A percentile compares a stretch with the other conserved stretches of the same genome.
Conservation (phyloP, 2,113 vertebrate species). For the Protomyctophum bolini region DNA sequence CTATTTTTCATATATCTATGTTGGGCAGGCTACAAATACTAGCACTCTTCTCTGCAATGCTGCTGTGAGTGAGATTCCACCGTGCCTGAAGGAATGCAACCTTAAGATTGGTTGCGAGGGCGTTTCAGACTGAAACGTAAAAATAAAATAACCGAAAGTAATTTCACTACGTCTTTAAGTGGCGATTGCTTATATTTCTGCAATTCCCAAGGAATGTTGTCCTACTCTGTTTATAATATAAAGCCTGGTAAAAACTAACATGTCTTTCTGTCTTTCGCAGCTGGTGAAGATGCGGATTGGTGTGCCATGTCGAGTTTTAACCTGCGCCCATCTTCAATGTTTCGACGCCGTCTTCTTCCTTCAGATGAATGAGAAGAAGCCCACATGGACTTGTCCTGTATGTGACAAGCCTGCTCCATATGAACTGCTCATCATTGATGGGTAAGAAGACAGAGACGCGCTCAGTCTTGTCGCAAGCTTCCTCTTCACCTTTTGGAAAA, state of each 20-base stretch:
- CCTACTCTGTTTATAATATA: not conserved
- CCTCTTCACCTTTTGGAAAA: not conserved
- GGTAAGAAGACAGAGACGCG: conserved; percentile 76
- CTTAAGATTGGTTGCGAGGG: too few species aligned
- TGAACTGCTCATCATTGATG: conserved; percentile 95
- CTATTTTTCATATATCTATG: too few species aligned
- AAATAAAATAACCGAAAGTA: too few species aligned
- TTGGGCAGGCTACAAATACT: too few species aligned
- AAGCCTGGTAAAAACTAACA: not conserved
- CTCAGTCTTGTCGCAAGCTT: conserved; percentile 10
- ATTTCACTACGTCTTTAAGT: not conserved
- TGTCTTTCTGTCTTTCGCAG: conserved; percentile 67
- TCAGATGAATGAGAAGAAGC: conserved; percentile 99
- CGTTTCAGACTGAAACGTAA: too few species aligned
- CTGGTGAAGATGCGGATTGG: conserved; percentile 98
- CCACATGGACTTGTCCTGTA: conserved; percentile 97
- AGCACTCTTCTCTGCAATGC: too few species aligned
- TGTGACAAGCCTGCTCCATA: conserved; percentile 97
- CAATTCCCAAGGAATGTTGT: not conserved
- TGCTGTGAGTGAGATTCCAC: too few species aligned
- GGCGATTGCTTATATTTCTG: not conserved
- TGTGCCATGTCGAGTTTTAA: conserved; percentile 93
- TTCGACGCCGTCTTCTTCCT: conserved; percentile 98
- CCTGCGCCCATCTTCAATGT: conserved; percentile 96
- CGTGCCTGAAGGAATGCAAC: too few species aligned